Evolutionary conservation across 1,140 invertebrate species (phyloP).

Genomic region (Eufriesea mexicana): DNA sequence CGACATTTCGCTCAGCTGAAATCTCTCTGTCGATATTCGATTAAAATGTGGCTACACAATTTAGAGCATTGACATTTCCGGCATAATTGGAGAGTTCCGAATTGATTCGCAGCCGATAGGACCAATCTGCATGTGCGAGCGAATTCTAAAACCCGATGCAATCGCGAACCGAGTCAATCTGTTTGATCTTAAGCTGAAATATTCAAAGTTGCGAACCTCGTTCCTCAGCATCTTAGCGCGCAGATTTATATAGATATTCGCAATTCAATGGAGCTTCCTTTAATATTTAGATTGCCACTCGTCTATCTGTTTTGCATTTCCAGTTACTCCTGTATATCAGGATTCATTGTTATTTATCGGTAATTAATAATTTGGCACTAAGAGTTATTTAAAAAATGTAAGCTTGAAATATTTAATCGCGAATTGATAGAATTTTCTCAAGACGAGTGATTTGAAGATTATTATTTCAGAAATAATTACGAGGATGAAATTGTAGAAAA

Average conservation of each 20-base stretch:
- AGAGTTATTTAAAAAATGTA: no score
- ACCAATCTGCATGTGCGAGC: not conserved
- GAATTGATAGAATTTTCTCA: no score
- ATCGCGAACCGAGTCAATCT: constrained; percentile 4
- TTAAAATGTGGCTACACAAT: not conserved
- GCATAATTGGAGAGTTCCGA: not conserved
- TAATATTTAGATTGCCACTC: not conserved
- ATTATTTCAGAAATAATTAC: no score
- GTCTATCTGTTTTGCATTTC: no score
- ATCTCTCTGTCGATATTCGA: constrained; percentile 6
- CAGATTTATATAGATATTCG: not conserved
- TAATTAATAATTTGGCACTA: no score
- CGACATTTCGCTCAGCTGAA: not conserved
- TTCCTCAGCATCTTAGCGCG: not conserved
- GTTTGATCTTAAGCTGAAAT: not conserved
- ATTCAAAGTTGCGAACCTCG: not conserved
- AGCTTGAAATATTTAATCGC: no score
- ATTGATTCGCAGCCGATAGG: constrained; percentile 6
- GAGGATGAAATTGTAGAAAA: no score
- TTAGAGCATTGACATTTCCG: constrained; percentile 4
- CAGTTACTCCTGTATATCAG: no score
- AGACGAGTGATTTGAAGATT: no score
- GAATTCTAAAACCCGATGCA: constrained; percentile 4
- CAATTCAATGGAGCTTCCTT: not conserved
- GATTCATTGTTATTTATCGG: no score